phyloP scores from a whole-genome alignment of 1,140 invertebrate species.

The Octopus bimaculoides region DNA sequence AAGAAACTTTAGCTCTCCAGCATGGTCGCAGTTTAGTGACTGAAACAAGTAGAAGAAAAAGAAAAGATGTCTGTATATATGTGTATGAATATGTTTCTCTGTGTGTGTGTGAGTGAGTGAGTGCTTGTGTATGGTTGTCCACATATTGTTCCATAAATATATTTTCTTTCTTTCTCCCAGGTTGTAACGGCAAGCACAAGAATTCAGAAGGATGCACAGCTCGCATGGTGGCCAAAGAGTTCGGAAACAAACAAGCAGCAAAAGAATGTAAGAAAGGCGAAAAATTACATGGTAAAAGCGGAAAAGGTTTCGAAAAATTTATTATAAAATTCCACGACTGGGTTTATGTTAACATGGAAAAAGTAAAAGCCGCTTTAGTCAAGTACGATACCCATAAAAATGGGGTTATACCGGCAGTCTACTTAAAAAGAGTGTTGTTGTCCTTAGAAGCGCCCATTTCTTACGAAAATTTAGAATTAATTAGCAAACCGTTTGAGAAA shows the following conservation, averaged over 20 bases:
- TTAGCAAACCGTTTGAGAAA: slow-evolving; percentile 44
- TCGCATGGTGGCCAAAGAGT: slow-evolving; percentile 53
- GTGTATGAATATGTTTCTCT: too few relatives aligned
- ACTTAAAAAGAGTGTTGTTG: slow-evolving; percentile 45
- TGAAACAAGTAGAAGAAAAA: too few relatives aligned
- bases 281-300: slow-evolving; percentile 53
- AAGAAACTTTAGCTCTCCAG: too few relatives aligned
- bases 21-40: too few relatives aligned
- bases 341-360: slow-evolving; percentile 38
- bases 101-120: too few relatives aligned
- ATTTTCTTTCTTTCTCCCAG: slow-evolving; percentile 29
- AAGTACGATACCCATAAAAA: slow-evolving; percentile 48
- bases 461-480: slow-evolving; percentile 48
- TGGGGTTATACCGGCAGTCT: slow-evolving; percentile 43
- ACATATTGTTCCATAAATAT: background rate
- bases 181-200: slow-evolving; percentile 58
- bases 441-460: slow-evolving; percentile 45
- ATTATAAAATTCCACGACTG: slow-evolving; percentile 56
- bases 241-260: slow-evolving; percentile 52
- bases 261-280: slow-evolving; percentile 57
- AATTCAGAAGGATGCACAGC: slow-evolving; percentile 53
- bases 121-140: too few relatives aligned
- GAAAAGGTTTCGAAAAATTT: slow-evolving; percentile 56
- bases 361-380: slow-evolving; percentile 45
- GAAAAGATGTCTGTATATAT: too few relatives aligned